A percentile compares a stretch with the other conserved stretches of the same genome.
Evolutionary conservation across 2,797 vertebrate species (phyloP).

Genomic region (Petrocephalus sullivani): DNA sequence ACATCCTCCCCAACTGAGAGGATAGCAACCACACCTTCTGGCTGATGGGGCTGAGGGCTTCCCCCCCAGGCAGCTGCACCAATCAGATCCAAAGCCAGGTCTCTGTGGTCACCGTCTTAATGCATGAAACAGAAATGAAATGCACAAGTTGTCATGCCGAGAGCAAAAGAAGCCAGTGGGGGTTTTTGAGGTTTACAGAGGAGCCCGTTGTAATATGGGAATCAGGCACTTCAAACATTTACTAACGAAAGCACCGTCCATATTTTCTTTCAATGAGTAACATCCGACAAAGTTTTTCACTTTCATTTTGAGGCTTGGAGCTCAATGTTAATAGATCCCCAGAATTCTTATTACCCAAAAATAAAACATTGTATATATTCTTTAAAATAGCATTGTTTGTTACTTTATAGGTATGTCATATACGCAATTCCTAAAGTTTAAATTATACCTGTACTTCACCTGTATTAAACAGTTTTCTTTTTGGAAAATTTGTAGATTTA

Average conservation of each 20-base stretch:
- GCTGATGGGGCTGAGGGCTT: neutral
- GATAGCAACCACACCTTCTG: neutral
- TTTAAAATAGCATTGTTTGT: neutral
- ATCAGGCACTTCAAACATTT: neutral
- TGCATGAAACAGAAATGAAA: neutral
- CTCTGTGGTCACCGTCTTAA: neutral
- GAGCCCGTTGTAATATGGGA: neutral
- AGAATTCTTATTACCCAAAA: neutral
- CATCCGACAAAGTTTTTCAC: neutral
- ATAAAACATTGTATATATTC: neutral
- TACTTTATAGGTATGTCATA: neutral
- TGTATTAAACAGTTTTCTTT: neutral
- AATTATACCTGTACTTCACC: neutral
- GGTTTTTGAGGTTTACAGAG: neutral
- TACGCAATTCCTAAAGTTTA: neutral
- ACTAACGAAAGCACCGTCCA: neutral
- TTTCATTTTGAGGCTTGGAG: neutral
- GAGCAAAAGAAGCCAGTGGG: neutral
- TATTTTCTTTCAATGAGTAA: neutral
- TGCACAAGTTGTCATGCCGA: neutral
- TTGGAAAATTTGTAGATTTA: neutral
- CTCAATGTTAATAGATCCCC: neutral
- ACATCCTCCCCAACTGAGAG: no score
- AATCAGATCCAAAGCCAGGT: neutral
- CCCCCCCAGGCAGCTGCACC: neutral